These are phyloP conservation scores for Nothoprocta perdicaria DNA, from an alignment of 2,113 vertebrate genomes.

Conservation along the genomic window DNA sequence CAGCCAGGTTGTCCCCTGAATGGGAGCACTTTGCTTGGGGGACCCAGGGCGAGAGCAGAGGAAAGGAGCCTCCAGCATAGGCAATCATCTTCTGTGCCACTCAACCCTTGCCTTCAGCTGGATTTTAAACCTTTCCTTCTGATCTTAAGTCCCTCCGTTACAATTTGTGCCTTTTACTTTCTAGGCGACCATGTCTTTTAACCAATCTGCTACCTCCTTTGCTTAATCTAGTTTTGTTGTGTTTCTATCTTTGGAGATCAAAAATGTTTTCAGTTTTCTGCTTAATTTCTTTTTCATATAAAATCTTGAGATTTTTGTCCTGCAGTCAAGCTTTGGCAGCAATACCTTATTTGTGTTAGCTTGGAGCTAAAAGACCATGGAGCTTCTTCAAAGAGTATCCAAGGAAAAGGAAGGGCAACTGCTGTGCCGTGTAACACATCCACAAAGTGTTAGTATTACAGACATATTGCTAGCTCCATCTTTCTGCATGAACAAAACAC, in stretches of 20 bases:
- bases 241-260: neutral
- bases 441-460: neutral
- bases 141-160: neutral
- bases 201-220: neutral
- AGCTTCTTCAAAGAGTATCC: neutral
- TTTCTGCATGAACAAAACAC: neutral
- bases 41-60: rapidly evolving
- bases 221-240: neutral
- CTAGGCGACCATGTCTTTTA: rapidly evolving
- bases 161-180: neutral
- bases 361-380: neutral
- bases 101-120: neutral
- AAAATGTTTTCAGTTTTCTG: too few relatives aligned
- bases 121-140: neutral
- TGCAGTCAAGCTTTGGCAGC: neutral
- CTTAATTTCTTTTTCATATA: neutral
- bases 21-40: neutral
- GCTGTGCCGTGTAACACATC: neutral
- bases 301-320: neutral
- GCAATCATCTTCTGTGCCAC: neutral
- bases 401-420: neutral
- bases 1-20: neutral
- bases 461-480: neutral
- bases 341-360: neutral
- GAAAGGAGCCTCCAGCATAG: neutral